These are phyloP conservation scores for Bradypodion pumilum DNA, from an alignment of 2,797 vertebrate species.

Conservation along the genomic window DNA sequence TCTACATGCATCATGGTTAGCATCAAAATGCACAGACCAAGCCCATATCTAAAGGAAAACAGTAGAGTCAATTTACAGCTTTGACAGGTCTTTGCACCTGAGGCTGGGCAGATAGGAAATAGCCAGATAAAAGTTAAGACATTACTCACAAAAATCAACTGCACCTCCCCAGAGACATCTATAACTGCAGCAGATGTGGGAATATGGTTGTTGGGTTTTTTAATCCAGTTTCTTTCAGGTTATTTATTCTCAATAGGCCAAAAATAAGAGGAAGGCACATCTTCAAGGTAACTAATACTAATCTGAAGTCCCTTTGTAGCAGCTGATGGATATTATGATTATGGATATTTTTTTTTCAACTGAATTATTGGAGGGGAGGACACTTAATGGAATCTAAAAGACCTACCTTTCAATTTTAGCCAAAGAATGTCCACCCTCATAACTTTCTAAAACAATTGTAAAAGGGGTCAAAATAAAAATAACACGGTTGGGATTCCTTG, in stretches of 20 bases:
- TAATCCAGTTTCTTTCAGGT: slow-evolving; percentile 11
- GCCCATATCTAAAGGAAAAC: slow-evolving; percentile 60
- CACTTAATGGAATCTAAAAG: not conserved
- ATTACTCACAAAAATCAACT: slow-evolving; percentile 27
- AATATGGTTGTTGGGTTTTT: not conserved
- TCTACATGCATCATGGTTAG: slow-evolving; percentile 72
- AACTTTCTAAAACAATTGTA: not conserved
- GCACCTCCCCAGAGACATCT: slow-evolving; percentile 18
- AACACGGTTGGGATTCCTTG: not conserved
- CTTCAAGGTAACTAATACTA: not conserved
- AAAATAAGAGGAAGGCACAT: not conserved
- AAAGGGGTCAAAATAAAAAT: not conserved
- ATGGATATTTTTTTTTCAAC: not conserved
- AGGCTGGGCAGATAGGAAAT: slow-evolving; percentile 51
- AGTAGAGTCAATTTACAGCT: slow-evolving; percentile 68
- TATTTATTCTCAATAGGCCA: not conserved
- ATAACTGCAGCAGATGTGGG: not conserved
- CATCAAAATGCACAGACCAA: slow-evolving; percentile 73
- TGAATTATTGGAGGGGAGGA: rapidly evolving
- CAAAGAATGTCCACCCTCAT: not conserved
- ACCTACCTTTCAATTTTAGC: not conserved
- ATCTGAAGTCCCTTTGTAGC: not conserved
- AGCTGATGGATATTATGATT: not conserved
- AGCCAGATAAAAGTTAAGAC: slow-evolving; percentile 39
- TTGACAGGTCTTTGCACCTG: slow-evolving; percentile 66